Evolutionary conservation across 2,888 invertebrate genomes (phyloP).

Genomic region (Achlya flavicornis): DNA sequence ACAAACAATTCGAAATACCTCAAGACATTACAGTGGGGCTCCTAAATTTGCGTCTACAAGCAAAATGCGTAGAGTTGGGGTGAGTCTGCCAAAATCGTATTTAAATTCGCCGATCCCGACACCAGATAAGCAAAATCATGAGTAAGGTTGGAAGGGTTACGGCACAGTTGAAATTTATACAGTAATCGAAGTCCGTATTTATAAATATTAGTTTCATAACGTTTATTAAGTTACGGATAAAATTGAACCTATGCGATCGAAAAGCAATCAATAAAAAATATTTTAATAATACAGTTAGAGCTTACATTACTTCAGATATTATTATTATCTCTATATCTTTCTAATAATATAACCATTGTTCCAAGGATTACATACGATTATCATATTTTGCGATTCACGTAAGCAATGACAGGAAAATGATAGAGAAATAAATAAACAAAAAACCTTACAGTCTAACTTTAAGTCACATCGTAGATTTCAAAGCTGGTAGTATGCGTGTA

Average conservation of each 20-base stretch:
- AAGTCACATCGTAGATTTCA: background rate
- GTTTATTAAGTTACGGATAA: background rate
- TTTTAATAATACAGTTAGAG: background rate
- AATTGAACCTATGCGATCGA: background rate
- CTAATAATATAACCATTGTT: background rate
- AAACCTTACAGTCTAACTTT: background rate
- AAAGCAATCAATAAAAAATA: background rate
- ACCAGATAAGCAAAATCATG: constrained; percentile 81
- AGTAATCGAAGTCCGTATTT: background rate
- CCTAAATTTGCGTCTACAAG: constrained; percentile 67
- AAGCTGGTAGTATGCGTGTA: background rate
- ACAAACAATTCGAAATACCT: constrained; percentile 56
- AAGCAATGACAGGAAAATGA: too few relatives aligned
- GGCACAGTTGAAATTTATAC: background rate
- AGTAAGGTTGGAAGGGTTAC: constrained; percentile 76
- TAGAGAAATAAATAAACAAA: too few relatives aligned
- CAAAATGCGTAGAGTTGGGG: constrained; percentile 63
- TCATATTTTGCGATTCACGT: too few relatives aligned
- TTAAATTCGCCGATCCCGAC: constrained; percentile 77
- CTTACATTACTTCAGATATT: too few relatives aligned
- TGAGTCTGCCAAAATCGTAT: constrained; percentile 73
- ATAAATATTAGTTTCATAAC: background rate
- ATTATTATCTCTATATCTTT: too few relatives aligned
- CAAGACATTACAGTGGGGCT: constrained; percentile 53
- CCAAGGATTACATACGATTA: background rate